Conservation (phyloP, 2,113 vertebrate genomes). For the Columba livia region DNA sequence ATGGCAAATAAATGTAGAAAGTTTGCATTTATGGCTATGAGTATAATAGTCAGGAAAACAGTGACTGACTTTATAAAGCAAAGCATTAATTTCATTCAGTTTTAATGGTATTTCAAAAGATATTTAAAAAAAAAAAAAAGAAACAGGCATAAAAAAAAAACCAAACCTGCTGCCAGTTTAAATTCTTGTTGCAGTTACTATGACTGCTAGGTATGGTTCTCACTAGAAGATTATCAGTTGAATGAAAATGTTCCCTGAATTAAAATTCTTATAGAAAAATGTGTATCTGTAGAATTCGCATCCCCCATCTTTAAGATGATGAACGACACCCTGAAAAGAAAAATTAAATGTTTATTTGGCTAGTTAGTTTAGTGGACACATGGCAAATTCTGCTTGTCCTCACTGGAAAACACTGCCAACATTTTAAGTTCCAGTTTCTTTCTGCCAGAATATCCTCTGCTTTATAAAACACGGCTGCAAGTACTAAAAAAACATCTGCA, state of each 20-base stretch:
- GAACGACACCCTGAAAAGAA: slow-evolving; percentile 14
- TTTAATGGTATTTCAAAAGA: not conserved
- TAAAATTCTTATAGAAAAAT: slow-evolving; percentile 7
- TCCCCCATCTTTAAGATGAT: not conserved
- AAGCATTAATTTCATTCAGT: not conserved
- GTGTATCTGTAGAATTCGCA: not conserved
- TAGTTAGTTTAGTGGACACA: not conserved
- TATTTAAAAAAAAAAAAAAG: not conserved
- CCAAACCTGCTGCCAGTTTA: not conserved
- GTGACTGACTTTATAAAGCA: not conserved
- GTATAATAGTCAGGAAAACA: not conserved
- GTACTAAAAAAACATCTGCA: slow-evolving; percentile 10
- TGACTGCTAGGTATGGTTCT: not conserved
- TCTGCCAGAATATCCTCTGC: not conserved
- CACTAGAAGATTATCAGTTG: not conserved
- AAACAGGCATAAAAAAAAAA: not conserved
- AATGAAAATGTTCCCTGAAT: slow-evolving; percentile 1
- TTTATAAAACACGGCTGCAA: not conserved
- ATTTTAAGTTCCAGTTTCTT: not conserved
- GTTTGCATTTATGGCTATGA: not conserved
- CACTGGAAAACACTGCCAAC: not conserved
- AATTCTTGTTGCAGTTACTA: not conserved
- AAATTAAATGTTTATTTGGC: slow-evolving; percentile 52
- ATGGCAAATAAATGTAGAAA: not conserved
- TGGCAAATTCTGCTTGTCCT: slow-evolving; percentile 32